phyloP scores from a whole-genome alignment of 1,140 invertebrate species.

The Calephelis virginiensis region DNA sequence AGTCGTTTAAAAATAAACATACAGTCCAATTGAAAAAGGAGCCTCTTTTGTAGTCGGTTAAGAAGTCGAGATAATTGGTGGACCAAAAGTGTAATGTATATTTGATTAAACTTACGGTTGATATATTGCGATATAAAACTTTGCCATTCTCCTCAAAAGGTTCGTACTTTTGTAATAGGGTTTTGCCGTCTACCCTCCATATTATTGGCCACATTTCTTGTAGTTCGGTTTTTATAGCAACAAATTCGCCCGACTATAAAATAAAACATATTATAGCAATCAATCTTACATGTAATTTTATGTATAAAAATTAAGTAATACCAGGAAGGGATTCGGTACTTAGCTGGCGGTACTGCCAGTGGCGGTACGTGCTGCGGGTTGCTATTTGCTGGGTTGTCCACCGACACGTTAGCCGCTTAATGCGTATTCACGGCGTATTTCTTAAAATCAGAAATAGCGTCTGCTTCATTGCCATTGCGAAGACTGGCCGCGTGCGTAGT shows the following conservation, averaged over 20 bases:
- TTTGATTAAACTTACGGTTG: conserved; percentile 82
- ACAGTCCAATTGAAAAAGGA: too few relatives aligned
- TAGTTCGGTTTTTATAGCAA: conserved; percentile 88
- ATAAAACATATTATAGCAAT: conserved; percentile 20
- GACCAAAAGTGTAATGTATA: neutral
- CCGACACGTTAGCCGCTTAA: too few relatives aligned
- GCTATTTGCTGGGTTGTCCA: too few relatives aligned
- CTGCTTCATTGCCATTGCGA: too few relatives aligned
- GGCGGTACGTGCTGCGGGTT: too few relatives aligned
- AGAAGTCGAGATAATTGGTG: too few relatives aligned
- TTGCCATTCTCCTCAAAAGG: conserved; percentile 89
- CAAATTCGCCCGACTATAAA: conserved; percentile 89
- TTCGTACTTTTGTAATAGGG: conserved; percentile 91
- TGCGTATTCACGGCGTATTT: too few relatives aligned
- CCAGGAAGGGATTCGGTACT: neutral
- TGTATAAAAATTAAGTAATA: neutral
- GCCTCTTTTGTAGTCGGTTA: conserved; percentile 8
- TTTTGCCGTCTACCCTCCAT: conserved; percentile 93
- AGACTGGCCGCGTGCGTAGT: too few relatives aligned
- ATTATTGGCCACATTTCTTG: conserved; percentile 87
- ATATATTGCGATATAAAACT: conserved; percentile 91
- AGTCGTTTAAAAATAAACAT: too few relatives aligned
- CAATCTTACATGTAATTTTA: neutral
- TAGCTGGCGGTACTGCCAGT: neutral
- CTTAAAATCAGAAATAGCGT: too few relatives aligned